Base-by-base conservation (phyloP, 2,113 vertebrate species). In the Todiramphus chloris region DNA sequence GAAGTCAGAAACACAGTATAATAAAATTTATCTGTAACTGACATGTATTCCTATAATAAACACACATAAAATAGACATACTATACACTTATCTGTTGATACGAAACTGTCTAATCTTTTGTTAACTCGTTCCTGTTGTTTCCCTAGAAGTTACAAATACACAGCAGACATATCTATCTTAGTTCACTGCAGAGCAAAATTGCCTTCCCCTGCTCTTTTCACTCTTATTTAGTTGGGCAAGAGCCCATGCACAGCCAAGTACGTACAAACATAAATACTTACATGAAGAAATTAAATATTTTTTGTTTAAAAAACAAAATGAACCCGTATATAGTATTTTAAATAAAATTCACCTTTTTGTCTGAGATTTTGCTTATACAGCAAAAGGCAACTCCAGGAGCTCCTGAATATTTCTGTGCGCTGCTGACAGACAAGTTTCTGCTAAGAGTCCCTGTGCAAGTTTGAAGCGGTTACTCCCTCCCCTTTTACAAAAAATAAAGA, bases 311-410 rank as follows among this genome's bases (percentile, higher is more conserved):
- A 90, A 91, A 8, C 46, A 92, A 94, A 90, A 91, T 84, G 69
- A 96, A 97, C 96, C 94, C 79, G 73, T 93, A 96, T 94, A 93
- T 53, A 91, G 76, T 70, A 74, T 87, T 94, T 95, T 70, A 96
- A 97, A 96, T 97, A 94, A 96, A 91, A 89, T 95, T 94, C 81
- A 92, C 91, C 76, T 96, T 96, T 95, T 58, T 4, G 67, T 46
- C 43, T 62, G 92, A 91, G 70, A 55, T 79, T 93, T 96, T 89
- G 82, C 91, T 96, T 92, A 53, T 50, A 93, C 46, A 93, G 79
- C 78, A 87, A 96, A 95, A 96, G 91, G 90, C 95, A 95, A 44
- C 68, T 87, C 87, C 83, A 87, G 90, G 77, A 89, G 74, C 82
- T 95, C 86, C 59, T 84, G 70, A 89, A 95, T 91, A 39, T 79